A percentile compares a stretch with the other conserved stretches of the same genome.
Conservation (phyloP, 2,888 invertebrate genomes). For the Sipha maydis region DNA sequence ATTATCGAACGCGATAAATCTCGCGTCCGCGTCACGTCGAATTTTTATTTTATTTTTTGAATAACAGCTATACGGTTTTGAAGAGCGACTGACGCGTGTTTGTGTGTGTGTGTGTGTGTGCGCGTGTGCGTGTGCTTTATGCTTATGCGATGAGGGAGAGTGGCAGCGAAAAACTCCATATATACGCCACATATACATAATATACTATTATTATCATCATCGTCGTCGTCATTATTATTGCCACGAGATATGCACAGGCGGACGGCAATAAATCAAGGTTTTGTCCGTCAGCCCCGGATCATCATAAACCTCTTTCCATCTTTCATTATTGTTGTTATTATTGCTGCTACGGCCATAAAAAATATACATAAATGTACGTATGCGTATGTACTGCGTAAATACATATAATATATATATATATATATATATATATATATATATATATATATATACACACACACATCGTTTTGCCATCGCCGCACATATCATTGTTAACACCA, state of each 20-base stretch:
- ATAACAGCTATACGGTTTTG: background rate
- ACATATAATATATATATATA: background rate
- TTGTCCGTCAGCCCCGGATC: conserved; percentile 54
- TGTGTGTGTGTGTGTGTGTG: background rate
- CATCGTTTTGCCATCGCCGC: conserved; percentile 4
- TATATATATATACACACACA: background rate
- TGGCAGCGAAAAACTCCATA: conserved; percentile 1
- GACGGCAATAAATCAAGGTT: conserved; percentile 53
- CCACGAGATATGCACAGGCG: conserved; percentile 41
- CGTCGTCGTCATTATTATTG: conserved; percentile 30
- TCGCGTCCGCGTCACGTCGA: conserved; percentile 21
- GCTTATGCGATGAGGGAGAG: background rate
- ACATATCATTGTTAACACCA: conserved; percentile 52
- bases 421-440: background rate
- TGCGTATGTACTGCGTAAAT: background rate
- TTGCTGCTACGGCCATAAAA: conserved; percentile 28
- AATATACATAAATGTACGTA: background rate
- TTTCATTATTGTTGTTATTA: conserved; percentile 23
- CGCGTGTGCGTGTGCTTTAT: background rate
- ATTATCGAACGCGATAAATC: conserved; percentile 39
- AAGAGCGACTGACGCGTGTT: background rate
- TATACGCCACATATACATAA: background rate
- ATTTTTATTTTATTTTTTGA: background rate
- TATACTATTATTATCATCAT: background rate
- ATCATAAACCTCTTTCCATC: conserved; percentile 55